phyloP scores from a whole-genome alignment of 2,797 vertebrate species.

The Acridotheres tristis region DNA sequence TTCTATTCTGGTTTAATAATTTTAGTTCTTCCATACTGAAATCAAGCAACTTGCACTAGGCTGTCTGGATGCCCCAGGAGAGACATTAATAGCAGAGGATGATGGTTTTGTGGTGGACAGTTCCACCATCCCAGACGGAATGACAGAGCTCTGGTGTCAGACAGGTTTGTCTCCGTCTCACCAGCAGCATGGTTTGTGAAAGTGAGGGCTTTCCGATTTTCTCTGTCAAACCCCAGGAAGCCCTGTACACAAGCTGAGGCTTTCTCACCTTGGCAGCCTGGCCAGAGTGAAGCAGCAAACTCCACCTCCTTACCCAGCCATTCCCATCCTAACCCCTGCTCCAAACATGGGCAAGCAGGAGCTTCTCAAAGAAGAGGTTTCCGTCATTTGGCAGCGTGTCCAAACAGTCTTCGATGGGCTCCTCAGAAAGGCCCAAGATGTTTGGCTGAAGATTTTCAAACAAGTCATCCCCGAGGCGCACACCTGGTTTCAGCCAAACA shows the following conservation, averaged over 20 bases:
- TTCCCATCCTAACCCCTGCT: not conserved
- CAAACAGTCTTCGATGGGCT: not conserved
- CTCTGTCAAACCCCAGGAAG: not conserved
- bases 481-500: constrained; percentile 30
- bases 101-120: rapidly evolving
- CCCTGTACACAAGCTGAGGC: not conserved
- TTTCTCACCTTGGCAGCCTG: not conserved
- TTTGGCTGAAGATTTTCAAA: constrained; percentile 15
- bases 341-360: not conserved
- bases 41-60: not conserved
- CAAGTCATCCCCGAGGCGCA: constrained; percentile 5
- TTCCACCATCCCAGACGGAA: not conserved
- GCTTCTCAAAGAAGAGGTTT: not conserved
- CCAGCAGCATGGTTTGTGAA: not conserved
- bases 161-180: not conserved
- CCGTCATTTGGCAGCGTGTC: not conserved
- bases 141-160: not conserved
- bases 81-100: not conserved
- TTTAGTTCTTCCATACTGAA: not conserved
- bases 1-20: not conserved
- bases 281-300: not conserved
- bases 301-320: not conserved
- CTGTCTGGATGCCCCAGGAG: not conserved
- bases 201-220: not conserved
- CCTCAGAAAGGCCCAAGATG: not conserved